phyloP scores from a whole-genome alignment of 2,888 invertebrate species.

The Tiphia femorata region DNA sequence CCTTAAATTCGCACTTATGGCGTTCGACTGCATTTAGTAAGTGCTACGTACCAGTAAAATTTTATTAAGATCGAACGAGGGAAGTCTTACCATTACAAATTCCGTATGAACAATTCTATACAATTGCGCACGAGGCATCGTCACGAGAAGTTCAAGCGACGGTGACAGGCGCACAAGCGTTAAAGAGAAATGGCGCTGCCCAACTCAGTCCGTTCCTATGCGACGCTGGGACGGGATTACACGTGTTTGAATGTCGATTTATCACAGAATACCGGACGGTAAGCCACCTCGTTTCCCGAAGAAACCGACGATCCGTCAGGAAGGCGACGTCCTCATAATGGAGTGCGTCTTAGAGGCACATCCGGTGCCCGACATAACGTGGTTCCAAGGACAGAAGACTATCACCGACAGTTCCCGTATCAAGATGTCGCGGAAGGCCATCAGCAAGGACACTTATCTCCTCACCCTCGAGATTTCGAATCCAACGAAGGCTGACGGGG shows the following conservation, averaged over 20 bases:
- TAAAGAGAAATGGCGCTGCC: neutral
- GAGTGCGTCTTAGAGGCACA: slow-evolving; percentile 96
- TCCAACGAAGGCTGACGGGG: slow-evolving; percentile 96
- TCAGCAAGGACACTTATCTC: slow-evolving; percentile 90
- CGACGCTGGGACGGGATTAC: neutral
- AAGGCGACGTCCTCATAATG: slow-evolving; percentile 93
- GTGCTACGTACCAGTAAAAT: no score
- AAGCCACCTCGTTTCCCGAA: slow-evolving; percentile 96
- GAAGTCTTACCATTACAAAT: no score
- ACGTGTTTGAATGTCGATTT: slow-evolving; percentile 39
- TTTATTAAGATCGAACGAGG: no score
- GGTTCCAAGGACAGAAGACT: slow-evolving; percentile 92
- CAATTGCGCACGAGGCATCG: no score
- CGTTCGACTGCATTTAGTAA: no score
- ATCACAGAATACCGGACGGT: slow-evolving; percentile 92
- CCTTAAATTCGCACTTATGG: no score
- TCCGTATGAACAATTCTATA: no score
- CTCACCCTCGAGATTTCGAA: slow-evolving; percentile 94
- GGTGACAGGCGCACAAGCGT: no score
- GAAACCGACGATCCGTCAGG: slow-evolving; percentile 95
- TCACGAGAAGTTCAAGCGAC: no score
- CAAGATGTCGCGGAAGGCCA: slow-evolving; percentile 90
- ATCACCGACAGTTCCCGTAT: slow-evolving; percentile 88
- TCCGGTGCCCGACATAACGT: slow-evolving; percentile 94
- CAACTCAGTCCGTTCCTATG: neutral